Conservation (phyloP, 2,797 vertebrate species). For the Glyptemys insculpta region DNA sequence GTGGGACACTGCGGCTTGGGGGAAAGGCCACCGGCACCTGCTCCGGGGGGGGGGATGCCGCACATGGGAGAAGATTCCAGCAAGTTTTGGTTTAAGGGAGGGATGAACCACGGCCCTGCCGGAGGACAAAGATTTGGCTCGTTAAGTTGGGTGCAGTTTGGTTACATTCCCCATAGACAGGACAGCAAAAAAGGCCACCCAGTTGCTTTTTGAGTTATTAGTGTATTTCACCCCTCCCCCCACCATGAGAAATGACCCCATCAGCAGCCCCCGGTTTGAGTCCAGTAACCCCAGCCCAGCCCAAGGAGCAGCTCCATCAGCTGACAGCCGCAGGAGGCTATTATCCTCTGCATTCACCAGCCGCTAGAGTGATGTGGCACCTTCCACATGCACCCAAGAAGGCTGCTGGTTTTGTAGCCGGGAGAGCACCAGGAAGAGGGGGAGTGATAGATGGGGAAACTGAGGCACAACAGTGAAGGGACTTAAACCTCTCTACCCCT, state of each 20-base stretch:
- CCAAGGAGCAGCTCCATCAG: background rate
- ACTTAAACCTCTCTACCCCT: too few relatives aligned
- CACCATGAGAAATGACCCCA: background rate
- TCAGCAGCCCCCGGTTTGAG: background rate
- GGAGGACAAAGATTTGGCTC: too few relatives aligned
- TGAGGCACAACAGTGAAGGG: background rate
- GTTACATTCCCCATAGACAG: background rate
- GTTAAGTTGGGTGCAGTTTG: background rate
- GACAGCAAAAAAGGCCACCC: accelerated
- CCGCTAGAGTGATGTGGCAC: background rate
- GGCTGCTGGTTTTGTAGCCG: too few relatives aligned
- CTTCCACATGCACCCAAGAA: too few relatives aligned
- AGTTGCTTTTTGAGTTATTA: background rate
- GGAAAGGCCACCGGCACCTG: too few relatives aligned
- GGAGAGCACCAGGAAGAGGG: too few relatives aligned
- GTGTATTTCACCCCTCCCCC: background rate
- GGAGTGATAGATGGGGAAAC: background rate
- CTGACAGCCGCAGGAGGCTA: background rate
- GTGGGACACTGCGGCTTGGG: too few relatives aligned
- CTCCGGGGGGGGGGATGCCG: too few relatives aligned
- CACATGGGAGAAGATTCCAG: too few relatives aligned
- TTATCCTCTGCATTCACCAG: background rate
- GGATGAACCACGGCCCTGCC: background rate
- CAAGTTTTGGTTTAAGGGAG: background rate
- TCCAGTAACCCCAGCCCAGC: background rate